These are phyloP conservation scores for Radopholus similis DNA, from an alignment of 1,140 invertebrate genomes.

Conservation along the genomic window DNA sequence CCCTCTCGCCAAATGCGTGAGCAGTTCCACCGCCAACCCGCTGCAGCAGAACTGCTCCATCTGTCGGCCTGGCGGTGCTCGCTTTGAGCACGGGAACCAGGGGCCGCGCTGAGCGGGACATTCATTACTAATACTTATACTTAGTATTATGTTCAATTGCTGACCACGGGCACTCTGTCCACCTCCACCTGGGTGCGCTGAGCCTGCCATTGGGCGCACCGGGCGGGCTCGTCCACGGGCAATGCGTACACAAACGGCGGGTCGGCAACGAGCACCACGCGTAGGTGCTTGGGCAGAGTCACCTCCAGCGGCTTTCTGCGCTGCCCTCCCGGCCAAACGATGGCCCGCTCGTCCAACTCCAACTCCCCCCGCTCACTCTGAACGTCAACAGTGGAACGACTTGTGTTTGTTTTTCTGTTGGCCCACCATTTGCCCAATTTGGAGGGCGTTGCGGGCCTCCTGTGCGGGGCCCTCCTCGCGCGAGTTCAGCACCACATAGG, in stretches of 20 bases:
- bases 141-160: background rate
- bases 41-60: constrained; percentile 47
- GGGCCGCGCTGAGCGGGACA: constrained; percentile 40
- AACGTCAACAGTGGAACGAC: too few relatives aligned
- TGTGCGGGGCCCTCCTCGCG: constrained; percentile 24
- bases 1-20: constrained; percentile 39
- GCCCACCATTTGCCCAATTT: too few relatives aligned
- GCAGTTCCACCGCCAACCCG: constrained; percentile 51
- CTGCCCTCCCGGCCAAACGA: constrained; percentile 43
- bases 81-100: constrained; percentile 52
- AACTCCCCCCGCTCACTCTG: constrained; percentile 30
- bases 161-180: background rate
- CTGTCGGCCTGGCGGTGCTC: too few relatives aligned
- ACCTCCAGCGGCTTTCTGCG: constrained; percentile 47
- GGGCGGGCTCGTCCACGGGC: too few relatives aligned
- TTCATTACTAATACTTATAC: too few relatives aligned
- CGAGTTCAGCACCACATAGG: constrained; percentile 51
- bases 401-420: too few relatives aligned
- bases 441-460: too few relatives aligned
- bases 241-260: constrained; percentile 56
- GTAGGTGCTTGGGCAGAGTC: constrained; percentile 51
- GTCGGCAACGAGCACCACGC: constrained; percentile 46
- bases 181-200: too few relatives aligned
- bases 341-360: constrained; percentile 38
- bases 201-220: background rate